Evolutionary conservation across 2,113 vertebrate genomes (phyloP), one percentile per base, ranked within the genome.

Genomic region (Galbula dea): DNA sequence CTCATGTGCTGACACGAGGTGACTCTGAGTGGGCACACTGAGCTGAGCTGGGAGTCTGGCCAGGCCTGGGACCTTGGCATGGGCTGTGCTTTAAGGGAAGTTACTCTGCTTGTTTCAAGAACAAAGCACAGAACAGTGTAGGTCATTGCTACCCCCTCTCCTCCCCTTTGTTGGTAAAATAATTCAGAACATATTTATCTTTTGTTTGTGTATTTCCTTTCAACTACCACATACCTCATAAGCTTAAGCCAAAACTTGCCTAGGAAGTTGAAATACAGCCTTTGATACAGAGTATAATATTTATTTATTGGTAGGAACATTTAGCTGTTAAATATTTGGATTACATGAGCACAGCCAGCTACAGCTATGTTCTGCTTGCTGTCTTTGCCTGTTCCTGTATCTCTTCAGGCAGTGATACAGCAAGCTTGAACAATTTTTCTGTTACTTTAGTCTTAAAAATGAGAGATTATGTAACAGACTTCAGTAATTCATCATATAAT

Each of bases 261-360:
- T 34, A 61, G 55, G 68, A 63, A 83, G 32, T 69, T 89, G 29
- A 84, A 34, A 45, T 89, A 61, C n/a, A 32, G 73, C 32, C 41
- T 81, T 72, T 75, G 71, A 86, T 88, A 83, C 18, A 75, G 72
- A 48, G 41, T 37, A 72, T 37, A 43, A 74, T 84, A 65, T 41
- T 91, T 90, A 59, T 83, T 88, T 86, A 52, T 87, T 86, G 39
- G 84, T 84, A 84, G 52, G 73, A 90, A 68, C 58, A 73, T 59
- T 83, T 72, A 15, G 34, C 63, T 89, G 39, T 84, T 90, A 89
- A 92, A 65, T 92, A 65, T 93, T 94, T 90, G 57, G 61, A 86
- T 78, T 95, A 77, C 72, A 7, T 37, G 36, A 93, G 49, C 66
- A 67, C 41, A 72, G 48, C 37, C 73, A 77, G 72, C 46, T 62